phyloP scores from a whole-genome alignment of 53 echinoderm and acorn worm genomes.

The Mesocentrotus franciscanus region DNA sequence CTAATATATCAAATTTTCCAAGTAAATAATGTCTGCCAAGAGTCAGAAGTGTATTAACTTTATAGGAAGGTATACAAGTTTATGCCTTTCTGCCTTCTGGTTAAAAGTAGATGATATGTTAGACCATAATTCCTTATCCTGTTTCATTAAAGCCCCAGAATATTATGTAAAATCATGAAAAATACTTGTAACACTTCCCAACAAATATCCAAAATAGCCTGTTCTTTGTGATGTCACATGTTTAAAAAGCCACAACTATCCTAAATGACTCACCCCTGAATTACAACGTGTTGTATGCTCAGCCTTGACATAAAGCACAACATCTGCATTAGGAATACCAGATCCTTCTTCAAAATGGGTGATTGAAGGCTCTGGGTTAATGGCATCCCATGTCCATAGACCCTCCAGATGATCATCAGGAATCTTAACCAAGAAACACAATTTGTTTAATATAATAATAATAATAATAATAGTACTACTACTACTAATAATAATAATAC shows the following conservation, averaged over 20 bases:
- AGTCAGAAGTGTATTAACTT: background rate
- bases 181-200: no score
- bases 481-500: no score
- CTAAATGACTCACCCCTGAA: constrained; percentile 74
- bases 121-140: no score
- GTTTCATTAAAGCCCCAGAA: no score
- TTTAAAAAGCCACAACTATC: background rate
- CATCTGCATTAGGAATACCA: constrained; percentile 82
- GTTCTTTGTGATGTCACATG: no score
- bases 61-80: background rate
- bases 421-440: constrained; percentile 69
- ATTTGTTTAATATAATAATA: background rate
- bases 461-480: no score
- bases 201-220: no score
- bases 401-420: constrained; percentile 93
- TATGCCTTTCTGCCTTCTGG: no score
- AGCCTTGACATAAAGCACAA: constrained; percentile 84
- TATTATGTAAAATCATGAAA: no score
- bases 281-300: constrained; percentile 79
- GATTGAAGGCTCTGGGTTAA: constrained; percentile 72
- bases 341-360: constrained; percentile 67
- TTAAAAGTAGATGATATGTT: no score
- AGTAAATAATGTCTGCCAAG: background rate
- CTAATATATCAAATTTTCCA: background rate
- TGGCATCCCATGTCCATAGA: constrained; percentile 78